Evolutionary conservation across 2,113 vertebrate species (phyloP).

Genomic region (Caranx ignobilis): DNA sequence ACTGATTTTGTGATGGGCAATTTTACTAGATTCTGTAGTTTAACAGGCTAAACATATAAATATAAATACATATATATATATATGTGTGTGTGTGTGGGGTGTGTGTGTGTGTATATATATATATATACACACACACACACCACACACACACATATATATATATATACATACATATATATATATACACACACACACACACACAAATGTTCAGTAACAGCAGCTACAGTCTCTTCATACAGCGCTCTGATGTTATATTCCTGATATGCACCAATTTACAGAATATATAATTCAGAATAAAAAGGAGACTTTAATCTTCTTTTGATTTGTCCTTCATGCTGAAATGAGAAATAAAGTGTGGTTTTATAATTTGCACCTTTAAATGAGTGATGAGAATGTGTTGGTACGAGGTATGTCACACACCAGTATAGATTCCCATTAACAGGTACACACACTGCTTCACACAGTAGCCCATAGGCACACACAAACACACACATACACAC

Average conservation of each 20-base stretch:
- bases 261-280: background rate
- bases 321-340: conserved; percentile 13
- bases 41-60: no score
- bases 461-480: conserved; percentile 17
- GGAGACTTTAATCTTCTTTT: background rate
- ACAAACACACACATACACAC: background rate
- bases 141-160: no score
- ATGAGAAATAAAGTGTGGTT: background rate
- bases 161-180: no score
- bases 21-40: no score
- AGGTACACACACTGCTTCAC: background rate
- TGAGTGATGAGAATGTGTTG: conserved; percentile 24
- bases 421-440: background rate
- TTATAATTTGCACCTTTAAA: conserved; percentile 27
- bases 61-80: no score
- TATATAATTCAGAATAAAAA: background rate
- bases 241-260: background rate
- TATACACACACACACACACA: no score
- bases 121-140: no score
- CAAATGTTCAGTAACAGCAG: background rate
- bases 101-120: no score
- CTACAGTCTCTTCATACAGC: background rate
- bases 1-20: no score
- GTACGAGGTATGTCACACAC: background rate
- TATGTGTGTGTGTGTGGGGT: no score